Percentiles rank a stretch among this genome's conserved stretches.
Evolutionary conservation across 2,113 vertebrate genomes (phyloP).

Genomic region (Nothocercus julius): DNA sequence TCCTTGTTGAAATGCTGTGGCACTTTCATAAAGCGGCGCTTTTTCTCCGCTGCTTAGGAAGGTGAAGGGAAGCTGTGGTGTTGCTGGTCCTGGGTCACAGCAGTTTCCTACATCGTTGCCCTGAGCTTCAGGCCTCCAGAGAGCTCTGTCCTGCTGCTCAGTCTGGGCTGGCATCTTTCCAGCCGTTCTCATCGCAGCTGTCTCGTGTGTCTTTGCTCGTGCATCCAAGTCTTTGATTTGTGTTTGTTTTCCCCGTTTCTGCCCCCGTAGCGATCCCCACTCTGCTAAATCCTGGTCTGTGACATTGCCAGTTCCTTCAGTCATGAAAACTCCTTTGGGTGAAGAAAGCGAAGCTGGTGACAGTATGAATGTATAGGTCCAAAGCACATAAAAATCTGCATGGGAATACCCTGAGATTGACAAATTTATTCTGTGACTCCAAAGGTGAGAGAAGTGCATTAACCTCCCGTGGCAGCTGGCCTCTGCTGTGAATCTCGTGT

Average conservation of each 20-base stretch:
- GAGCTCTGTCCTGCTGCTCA: neutral
- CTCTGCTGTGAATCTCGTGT: neutral
- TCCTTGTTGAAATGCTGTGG: neutral
- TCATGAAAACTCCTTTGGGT: neutral
- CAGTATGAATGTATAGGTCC: neutral
- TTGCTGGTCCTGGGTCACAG: neutral
- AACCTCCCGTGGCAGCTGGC: neutral
- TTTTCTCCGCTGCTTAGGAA: neutral
- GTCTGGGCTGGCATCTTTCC: neutral
- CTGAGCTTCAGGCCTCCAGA: neutral
- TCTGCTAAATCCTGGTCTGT: neutral
- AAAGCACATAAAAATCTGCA: neutral
- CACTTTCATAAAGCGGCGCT: neutral
- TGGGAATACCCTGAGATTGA: neutral
- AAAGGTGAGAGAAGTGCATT: neutral
- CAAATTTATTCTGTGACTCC: neutral
- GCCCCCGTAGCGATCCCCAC: neutral
- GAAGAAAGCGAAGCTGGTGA: neutral
- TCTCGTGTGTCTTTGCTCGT: neutral
- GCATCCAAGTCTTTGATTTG: constrained; percentile 1
- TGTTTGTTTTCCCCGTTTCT: neutral
- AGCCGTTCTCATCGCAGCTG: neutral
- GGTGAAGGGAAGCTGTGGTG: neutral
- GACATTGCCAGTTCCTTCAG: neutral
- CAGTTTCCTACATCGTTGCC: neutral